Evolutionary conservation across 1,140 invertebrate species (phyloP), one percentile per base, ranked within the genome.

Genomic region (Dendroctonus ponderosae): DNA sequence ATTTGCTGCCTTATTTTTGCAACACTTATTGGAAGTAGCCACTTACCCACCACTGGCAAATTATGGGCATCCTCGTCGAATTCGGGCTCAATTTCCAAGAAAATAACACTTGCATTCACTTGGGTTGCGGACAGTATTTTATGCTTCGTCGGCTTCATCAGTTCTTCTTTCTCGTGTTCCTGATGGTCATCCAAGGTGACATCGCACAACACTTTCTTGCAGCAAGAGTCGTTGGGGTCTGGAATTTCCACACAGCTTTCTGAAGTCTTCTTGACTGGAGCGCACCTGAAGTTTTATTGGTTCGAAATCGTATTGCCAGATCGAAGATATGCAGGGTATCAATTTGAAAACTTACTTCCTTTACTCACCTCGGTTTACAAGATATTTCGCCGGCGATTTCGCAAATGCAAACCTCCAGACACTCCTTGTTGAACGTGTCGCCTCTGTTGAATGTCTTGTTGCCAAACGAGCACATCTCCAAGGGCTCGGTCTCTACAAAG

Each of bases 161-260:
- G 65, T 5, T 69, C 79, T 3, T 74, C 71, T 8, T 84, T 85
- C 53, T 73, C 71, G 3, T 67, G 57, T 67, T 91, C 88, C 52
- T 68, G 66, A 53, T 90, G 86, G 68, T 87, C 88, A 63, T 89
- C 86, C 7, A 90, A 79, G 2, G 87, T 89, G 3, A 92, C 90
- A 71, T 93, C 90, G 74, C 92, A 94, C 0, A 92, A 80, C 53
- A 92, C 87, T 67, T 92, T 85, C 46, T 88, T 91, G 72, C 93
- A 95, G 75, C 93, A 95, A 0, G 86, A 77, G 76, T 96, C 92
- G 11, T 87, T 86, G 5, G 88, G 85, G 76, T 92, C 88, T 70
- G 85, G 85, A 0, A 91, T 83, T 71, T 86, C 85, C 11, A 90
- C 84, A 74, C 91, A 93, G 68, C 86, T 84, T 40, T 91, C 88